These are phyloP conservation scores for Micronycteris hirsuta DNA, from an alignment of 2,113 vertebrate genomes.

Conservation along the genomic window DNA sequence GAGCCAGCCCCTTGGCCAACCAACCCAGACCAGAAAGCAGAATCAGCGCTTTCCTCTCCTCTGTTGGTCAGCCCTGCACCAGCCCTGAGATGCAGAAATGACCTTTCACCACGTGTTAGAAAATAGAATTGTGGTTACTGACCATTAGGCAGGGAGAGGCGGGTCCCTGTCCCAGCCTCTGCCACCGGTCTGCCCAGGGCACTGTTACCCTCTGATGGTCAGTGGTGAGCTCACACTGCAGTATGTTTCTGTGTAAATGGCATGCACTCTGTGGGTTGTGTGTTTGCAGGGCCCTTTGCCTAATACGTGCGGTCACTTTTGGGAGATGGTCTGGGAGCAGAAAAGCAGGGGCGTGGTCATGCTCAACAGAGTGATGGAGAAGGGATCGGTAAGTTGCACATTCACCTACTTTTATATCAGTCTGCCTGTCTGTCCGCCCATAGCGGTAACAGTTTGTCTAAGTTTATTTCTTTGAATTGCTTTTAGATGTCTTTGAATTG, in stretches of 20 bases:
- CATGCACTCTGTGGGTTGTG: slow-evolving; percentile 46
- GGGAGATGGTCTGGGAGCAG: slow-evolving; percentile 99
- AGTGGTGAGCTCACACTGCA: accelerated
- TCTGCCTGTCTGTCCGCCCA: accelerated
- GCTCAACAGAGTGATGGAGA: slow-evolving; percentile 98
- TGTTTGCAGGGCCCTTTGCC: slow-evolving; percentile 93
- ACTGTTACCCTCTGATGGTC: accelerated
- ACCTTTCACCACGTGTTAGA: neutral
- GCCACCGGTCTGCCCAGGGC: neutral
- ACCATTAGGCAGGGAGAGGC: neutral
- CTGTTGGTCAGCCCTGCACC: neutral
- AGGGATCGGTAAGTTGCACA: slow-evolving; percentile 91
- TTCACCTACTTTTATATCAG: accelerated
- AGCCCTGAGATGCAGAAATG: neutral
- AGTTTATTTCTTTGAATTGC: neutral
- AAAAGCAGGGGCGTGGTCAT: slow-evolving; percentile 94
- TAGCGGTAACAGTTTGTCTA: neutral
- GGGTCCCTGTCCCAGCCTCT: neutral
- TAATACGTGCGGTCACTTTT: slow-evolving; percentile 97
- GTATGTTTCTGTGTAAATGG: neutral
- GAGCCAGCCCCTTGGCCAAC: neutral
- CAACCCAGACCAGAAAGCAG: neutral
- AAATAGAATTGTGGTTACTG: neutral
- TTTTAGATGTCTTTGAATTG: neutral
- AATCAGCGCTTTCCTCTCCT: neutral